Conservation (phyloP, 2,888 invertebrate genomes). For the Drymonia ruficornis region DNA sequence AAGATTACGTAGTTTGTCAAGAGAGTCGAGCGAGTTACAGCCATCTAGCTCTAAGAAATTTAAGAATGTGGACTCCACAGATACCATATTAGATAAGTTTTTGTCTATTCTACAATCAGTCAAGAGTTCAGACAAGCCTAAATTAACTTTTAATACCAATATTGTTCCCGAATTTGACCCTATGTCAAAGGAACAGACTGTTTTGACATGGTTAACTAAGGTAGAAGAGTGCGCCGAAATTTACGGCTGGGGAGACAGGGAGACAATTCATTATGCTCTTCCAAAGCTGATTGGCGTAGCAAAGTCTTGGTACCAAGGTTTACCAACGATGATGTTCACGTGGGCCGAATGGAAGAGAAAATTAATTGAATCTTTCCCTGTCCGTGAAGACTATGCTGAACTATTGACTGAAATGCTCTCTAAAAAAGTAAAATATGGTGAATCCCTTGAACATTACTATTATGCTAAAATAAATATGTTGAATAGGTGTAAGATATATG, state of each 20-base stretch:
- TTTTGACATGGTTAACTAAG: neutral
- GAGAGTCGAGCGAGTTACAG: too few species aligned
- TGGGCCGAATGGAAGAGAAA: neutral
- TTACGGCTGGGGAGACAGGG: neutral
- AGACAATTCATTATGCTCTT: neutral
- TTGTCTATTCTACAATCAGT: too few species aligned
- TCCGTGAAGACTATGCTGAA: neutral
- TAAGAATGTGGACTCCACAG: too few species aligned
- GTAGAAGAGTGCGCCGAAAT: neutral
- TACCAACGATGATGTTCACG: neutral
- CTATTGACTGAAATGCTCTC: neutral
- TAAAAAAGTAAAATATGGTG: neutral
- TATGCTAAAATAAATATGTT: neutral
- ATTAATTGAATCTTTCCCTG: neutral
- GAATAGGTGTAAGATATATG: neutral
- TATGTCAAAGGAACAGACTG: neutral
- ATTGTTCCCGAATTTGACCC: conserved; percentile 1
- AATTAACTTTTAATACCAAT: conserved; percentile 9
- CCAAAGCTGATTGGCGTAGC: neutral
- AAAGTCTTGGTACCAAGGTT: conserved; percentile 3
- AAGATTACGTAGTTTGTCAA: too few species aligned
- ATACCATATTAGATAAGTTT: too few species aligned
- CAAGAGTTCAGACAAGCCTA: conserved; percentile 5
- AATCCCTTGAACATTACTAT: neutral
- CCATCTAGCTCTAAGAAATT: too few species aligned